Conservation (phyloP, 2,797 vertebrate genomes). For the Gobio occitaniae region DNA sequence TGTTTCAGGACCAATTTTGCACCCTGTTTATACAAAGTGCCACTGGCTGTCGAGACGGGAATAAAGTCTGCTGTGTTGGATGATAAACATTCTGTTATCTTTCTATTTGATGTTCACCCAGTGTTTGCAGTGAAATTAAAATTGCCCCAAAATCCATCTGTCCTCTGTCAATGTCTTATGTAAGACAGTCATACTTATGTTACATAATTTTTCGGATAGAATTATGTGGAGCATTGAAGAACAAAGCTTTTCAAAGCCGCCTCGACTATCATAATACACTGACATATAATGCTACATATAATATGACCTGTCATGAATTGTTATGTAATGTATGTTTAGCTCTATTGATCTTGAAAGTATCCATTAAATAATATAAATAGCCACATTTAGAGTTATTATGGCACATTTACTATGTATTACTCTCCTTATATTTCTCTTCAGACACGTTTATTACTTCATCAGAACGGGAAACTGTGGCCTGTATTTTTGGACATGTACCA, state of each 20-base stretch:
- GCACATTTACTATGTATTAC: neutral
- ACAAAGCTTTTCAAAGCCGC: neutral
- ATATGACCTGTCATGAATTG: neutral
- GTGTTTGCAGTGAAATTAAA: slow-evolving; percentile 33
- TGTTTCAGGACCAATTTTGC: neutral
- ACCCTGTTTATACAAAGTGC: neutral
- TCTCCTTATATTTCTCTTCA: neutral
- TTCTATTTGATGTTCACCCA: slow-evolving; percentile 15
- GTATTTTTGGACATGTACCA: neutral
- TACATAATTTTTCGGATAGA: neutral
- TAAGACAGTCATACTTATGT: slow-evolving; percentile 29
- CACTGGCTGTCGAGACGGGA: neutral
- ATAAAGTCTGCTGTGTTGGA: slow-evolving; percentile 26
- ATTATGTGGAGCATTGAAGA: neutral
- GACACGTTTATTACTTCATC: neutral
- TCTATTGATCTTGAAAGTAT: neutral
- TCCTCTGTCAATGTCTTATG: slow-evolving; percentile 30
- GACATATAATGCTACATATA: neutral
- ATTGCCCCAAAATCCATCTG: slow-evolving; percentile 34
- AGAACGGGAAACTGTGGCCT: neutral
- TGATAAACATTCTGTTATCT: slow-evolving; percentile 16
- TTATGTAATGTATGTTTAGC: slow-evolving; percentile 13
- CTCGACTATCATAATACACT: neutral
- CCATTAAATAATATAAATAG: neutral
- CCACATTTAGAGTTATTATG: neutral